phyloP scores from a whole-genome alignment of 1,140 invertebrate species.

The Cyphomyrmex costatus region DNA sequence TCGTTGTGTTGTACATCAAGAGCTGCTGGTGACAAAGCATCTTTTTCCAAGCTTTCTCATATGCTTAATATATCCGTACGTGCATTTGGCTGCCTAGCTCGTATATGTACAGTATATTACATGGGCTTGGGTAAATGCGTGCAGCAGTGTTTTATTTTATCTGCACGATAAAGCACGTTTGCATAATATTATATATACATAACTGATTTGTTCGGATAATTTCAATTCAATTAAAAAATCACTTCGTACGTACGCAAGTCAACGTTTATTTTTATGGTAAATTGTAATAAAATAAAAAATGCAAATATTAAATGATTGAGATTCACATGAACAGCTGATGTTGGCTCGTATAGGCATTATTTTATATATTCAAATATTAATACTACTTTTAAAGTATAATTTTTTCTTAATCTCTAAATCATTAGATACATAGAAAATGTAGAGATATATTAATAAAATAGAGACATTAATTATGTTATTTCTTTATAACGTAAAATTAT shows the following conservation, averaged over 20 bases:
- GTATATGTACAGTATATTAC: background rate
- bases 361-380: no score
- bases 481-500: background rate
- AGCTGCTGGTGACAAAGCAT: conserved; percentile 39
- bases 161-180: background rate
- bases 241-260: background rate
- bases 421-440: background rate
- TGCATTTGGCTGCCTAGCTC: background rate
- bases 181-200: conserved; percentile 17
- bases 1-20: conserved; percentile 38
- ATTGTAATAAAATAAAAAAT: background rate
- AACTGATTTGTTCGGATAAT: conserved; percentile 17
- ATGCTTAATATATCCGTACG: background rate
- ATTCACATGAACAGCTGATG: no score
- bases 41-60: conserved; percentile 52
- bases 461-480: background rate
- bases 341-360: no score
- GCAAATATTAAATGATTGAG: no score
- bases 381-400: background rate
- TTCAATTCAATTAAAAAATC: conserved; percentile 11
- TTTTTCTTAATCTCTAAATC: background rate
- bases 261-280: background rate
- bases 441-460: background rate
- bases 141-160: background rate
- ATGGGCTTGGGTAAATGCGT: background rate